Base-by-base conservation (phyloP, 1,140 invertebrate genomes). In the Halesus radiatus region DNA sequence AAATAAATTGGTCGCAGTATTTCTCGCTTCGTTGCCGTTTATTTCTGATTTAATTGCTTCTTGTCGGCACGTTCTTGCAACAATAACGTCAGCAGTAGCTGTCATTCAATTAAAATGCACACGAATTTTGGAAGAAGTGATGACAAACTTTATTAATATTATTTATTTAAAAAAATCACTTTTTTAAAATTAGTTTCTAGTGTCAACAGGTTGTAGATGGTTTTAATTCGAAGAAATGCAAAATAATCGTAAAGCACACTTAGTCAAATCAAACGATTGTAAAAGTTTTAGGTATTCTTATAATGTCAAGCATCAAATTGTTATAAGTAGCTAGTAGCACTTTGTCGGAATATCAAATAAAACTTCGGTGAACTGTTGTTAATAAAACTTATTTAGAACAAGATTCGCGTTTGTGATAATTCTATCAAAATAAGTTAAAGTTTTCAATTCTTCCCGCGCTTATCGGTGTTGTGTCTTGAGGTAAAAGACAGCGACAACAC, bases 401-500 rank as follows among this genome's bases (percentile, higher is more conserved):
- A 45, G 7, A 45, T 45, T 45, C 37, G 37, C 37, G 37, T 1
- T 45, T 29, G 26, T 29, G 5, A 29, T 29, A 29, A 29, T 3
- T 29, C 13, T 45, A 37, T 37, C 3, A 7, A 13, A 45, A 45
- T 45, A 45, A 45, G 3, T 37, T 37, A 7, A 37, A 37, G 26
- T 13, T 45, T 64, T 16, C 3, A 70, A 70, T 37, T 54, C 23
- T 74, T 74, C 72, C 72, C 72, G 72, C 72, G 72, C 52, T 74
- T 54, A 26, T 54, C 22, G 20, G 50, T 29, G 70, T 56, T 56
- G 45, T n/a, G 15, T 70, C 4, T 1, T 3, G 68, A 8, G 26
- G 5, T 26, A 53, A 50, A 16, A 29, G 68, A 72, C 45, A 58
- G 7, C 52, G 50, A 56, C 72, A 53, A 56, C 52, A 23, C 50